phyloP scores from a whole-genome alignment of 2,113 vertebrate genomes.

The Pheucticus melanocephalus region DNA sequence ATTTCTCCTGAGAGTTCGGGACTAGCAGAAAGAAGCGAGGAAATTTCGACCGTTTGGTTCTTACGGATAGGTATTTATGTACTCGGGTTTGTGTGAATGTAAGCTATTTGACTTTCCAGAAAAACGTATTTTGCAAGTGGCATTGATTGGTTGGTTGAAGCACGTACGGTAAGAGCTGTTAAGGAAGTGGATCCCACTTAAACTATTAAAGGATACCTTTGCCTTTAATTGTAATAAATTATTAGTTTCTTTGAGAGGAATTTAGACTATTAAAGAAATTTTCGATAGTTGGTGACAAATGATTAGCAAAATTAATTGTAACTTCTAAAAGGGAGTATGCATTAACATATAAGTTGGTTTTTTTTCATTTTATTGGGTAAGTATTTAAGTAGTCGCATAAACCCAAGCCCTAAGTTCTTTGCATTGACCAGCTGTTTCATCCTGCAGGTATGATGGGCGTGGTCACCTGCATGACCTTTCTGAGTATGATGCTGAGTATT shows the following conservation, averaged over 20 bases:
- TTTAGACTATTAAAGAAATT: slow-evolving; percentile 65
- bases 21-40: slow-evolving; percentile 97
- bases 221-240: slow-evolving; percentile 67
- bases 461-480: slow-evolving; percentile 99
- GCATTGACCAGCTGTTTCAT: slow-evolving; percentile 79
- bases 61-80: slow-evolving; percentile 99
- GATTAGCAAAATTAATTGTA: slow-evolving; percentile 68
- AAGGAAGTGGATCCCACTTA: slow-evolving; percentile 65
- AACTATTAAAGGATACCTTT: slow-evolving; percentile 63
- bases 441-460: slow-evolving; percentile 97
- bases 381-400: slow-evolving; percentile 63
- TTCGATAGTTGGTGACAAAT: slow-evolving; percentile 64
- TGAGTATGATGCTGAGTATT: slow-evolving; percentile 94
- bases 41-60: slow-evolving; percentile 99
- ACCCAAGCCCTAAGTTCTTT: slow-evolving; percentile 40
- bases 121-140: slow-evolving; percentile 78
- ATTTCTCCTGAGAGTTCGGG: slow-evolving; percentile 93
- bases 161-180: slow-evolving; percentile 91
- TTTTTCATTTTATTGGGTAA: slow-evolving; percentile 71
- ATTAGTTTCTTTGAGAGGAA: slow-evolving; percentile 42
- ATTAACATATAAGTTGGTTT: slow-evolving; percentile 15
- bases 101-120: slow-evolving; percentile 92
- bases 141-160: slow-evolving; percentile 84
- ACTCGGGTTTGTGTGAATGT: slow-evolving; percentile 99
- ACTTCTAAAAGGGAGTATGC: slow-evolving; percentile 47